Base-by-base conservation (phyloP, 1,140 invertebrate species). In the Bactericera cockerelli region DNA sequence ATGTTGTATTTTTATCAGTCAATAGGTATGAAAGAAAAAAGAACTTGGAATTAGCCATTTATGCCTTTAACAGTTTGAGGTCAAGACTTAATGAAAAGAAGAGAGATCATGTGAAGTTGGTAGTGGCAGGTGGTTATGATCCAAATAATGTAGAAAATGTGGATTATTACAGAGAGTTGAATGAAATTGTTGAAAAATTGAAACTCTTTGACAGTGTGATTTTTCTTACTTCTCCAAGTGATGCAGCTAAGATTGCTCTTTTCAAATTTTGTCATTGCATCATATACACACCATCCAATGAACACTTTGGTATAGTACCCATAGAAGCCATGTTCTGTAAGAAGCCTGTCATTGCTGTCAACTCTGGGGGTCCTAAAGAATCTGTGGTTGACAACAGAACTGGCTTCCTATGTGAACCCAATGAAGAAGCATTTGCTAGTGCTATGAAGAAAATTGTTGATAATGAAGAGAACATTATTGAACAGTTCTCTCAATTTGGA, bases 251-350 rank as follows among this genome's bases (percentile, higher is more conserved):
- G 74, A 77, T 88, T 24, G 77, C 82, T 2, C 71, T 98, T 16
- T 72, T 99, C 2, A 75, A 81, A 54, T 70, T 81, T 59, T 84
- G 84, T 67, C 77, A 81, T 63, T 82, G 85, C 68, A 72, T 99
- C 2, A 66, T 99, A 14, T 99, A 99, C 65, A 99, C 97, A 19
- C 97, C 97, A 2, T 79, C 83, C 0, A 91, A 90, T 70, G 97
- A 99, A 71, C 97, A 99, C 76, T 99, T 99, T 80, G 97, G 97
- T 3, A 99, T 99, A 68, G 97, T 99, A 6, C 97, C 97, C 1
- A 73, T 99, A 56, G 97, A 99, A 77, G 93, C 95, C 0, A 99
- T 99, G 97, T 93, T 90, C 68, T 82, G 85, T 67, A 74, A 77
- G 25, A 88, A 90, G 67, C 93, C 95, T 19, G 94, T 99, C 0